Evolutionary conservation across 2,797 vertebrate genomes (phyloP), one percentile per base, ranked within the genome.

Genomic region (Florisuga fusca): DNA sequence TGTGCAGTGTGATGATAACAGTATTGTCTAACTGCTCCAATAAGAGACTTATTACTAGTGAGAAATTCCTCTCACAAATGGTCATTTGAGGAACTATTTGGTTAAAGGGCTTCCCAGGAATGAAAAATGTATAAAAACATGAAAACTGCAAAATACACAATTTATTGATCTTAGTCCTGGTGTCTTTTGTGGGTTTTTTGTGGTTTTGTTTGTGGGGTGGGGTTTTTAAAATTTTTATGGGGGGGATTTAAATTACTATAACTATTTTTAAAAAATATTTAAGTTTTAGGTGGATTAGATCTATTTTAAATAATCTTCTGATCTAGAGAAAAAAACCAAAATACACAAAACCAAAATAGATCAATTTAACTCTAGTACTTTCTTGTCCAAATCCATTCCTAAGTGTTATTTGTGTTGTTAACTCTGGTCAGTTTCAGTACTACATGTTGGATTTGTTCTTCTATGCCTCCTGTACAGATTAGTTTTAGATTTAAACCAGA

Each of bases 341-440:
- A 3, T 1, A 3, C 6, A 2, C 22, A 2, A 43, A 5, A 2
- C 3, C 6, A 12, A 46, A 72, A 59, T 3, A 34, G 4, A 59
- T 22, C 31, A 10, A 20, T 71, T 84, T 58, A 71, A n/a, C 7
- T n/a, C 38, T 43, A 53, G 6, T 14, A 43, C 6, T 76, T 63
- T 27, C 1, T 63, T 51, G 4, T 38, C 26, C 13, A 71, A 82
- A 77, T 7, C 20, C 4, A 51, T 36, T 7, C 2, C 3, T 48
- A 33, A 18, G 1, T 58, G 15, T 12, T 89, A 59, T 29, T 46
- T 33, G 12, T 19, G 7, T 22, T 78, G 18, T 21, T 72, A 73
- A 41, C 8, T 53, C 18, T 66, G 36, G 5, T 4, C 10, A 34
- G 26, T 48, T 57, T 18, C 2, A 18, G 7, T 34, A 45, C 5